These are phyloP conservation scores for Cerastis leucographa DNA, from an alignment of 2,888 invertebrate genomes.

Conservation along the genomic window DNA sequence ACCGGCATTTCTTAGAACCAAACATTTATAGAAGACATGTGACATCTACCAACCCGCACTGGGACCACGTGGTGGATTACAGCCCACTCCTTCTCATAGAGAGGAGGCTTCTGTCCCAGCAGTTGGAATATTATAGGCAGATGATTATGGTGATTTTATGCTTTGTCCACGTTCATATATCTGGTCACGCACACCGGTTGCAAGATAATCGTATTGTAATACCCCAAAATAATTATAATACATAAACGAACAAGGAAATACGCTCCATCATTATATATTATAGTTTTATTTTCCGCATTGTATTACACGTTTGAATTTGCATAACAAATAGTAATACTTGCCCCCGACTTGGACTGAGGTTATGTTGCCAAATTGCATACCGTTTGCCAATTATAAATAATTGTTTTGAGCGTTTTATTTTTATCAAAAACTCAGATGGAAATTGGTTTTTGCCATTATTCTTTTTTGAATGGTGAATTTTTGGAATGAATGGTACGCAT, in stretches of 20 bases:
- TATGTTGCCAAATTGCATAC: constrained; percentile 40
- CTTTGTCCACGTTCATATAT: neutral
- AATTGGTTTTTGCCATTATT: neutral
- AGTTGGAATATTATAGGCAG: too few relatives aligned
- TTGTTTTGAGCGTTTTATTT: constrained; percentile 1
- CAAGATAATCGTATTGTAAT: constrained; percentile 2
- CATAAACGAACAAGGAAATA: constrained; percentile 35
- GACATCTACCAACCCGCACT: too few relatives aligned
- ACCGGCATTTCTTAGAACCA: too few relatives aligned
- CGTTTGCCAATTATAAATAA: constrained; percentile 29
- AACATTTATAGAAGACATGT: too few relatives aligned
- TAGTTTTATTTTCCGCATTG: constrained; percentile 44
- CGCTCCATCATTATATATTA: neutral
- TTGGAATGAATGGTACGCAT: neutral
- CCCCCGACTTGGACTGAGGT: constrained; percentile 21
- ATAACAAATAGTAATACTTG: constrained; percentile 27
- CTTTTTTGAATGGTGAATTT: too few relatives aligned
- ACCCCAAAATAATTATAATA: constrained; percentile 20
- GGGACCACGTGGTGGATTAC: too few relatives aligned
- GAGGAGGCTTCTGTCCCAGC: too few relatives aligned
- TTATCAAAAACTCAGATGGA: neutral
- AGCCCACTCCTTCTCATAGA: too few relatives aligned
- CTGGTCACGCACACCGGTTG: neutral
- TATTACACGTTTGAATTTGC: constrained; percentile 25
- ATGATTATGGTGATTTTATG: too few relatives aligned